These are phyloP conservation scores for Zeus faber DNA, from an alignment of 2,113 vertebrate genomes.

Conservation along the genomic window DNA sequence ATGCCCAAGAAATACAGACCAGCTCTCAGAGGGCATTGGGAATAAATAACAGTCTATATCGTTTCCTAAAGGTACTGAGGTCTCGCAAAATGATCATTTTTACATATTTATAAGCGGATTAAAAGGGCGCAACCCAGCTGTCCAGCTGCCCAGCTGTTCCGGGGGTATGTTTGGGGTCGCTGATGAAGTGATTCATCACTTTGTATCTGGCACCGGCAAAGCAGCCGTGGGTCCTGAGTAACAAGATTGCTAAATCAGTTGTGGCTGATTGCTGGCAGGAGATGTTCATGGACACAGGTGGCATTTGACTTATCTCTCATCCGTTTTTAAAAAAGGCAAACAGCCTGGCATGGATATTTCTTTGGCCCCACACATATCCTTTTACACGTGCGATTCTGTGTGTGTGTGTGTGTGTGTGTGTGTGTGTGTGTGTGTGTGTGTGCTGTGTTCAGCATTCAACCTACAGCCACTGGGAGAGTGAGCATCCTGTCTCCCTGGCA, in stretches of 20 bases:
- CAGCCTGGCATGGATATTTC: background rate
- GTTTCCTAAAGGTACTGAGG: no score
- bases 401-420: background rate
- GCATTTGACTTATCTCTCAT: background rate
- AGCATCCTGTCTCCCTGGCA: no score
- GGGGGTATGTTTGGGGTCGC: background rate
- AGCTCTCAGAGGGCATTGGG: no score
- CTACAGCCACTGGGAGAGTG: no score
- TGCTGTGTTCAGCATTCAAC: no score
- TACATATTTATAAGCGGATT: background rate
- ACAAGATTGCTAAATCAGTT: constrained; percentile 3
- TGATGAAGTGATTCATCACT: background rate
- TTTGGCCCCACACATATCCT: background rate
- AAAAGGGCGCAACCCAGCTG: background rate
- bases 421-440: no score
- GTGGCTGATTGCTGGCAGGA: background rate
- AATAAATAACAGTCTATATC: no score
- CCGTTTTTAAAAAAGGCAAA: background rate
- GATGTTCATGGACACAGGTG: background rate
- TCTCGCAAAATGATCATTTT: no score
- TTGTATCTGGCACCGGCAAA: background rate
- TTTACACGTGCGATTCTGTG: background rate
- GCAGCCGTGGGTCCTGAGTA: background rate
- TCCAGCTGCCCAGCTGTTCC: background rate
- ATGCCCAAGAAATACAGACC: no score